Conservation (phyloP, 2,888 invertebrate species). For the Scaptomyza polygonia region DNA sequence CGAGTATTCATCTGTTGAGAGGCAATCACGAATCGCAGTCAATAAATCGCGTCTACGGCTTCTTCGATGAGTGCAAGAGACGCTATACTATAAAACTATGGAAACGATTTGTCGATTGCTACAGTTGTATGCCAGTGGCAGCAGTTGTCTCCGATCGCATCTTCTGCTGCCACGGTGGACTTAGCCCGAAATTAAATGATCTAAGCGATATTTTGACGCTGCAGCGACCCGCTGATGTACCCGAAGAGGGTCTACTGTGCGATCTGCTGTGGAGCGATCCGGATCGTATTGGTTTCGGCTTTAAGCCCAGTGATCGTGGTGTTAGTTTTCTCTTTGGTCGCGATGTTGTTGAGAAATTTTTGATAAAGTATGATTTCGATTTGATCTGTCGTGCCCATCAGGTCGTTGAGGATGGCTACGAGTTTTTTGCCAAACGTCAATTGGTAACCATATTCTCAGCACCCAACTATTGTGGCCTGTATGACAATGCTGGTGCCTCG, state of each 20-base stretch:
- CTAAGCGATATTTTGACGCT: constrained; percentile 98
- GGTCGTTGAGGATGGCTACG: constrained; percentile 99
- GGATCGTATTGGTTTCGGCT: constrained; percentile 97
- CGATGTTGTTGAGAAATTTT: constrained; percentile 87
- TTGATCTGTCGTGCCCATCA: constrained; percentile 98
- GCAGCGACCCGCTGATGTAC: constrained; percentile 98
- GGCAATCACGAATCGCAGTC: constrained; percentile 91
- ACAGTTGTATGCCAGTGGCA: constrained; percentile 86
- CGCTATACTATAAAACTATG: constrained; percentile 98
- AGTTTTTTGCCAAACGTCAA: constrained; percentile 99
- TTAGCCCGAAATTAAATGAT: constrained; percentile 93
- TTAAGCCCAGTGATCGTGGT: constrained; percentile 94
- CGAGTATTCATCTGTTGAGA: constrained; percentile 29
- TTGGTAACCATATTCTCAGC: constrained; percentile 98
- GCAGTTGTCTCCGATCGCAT: constrained; percentile 94
- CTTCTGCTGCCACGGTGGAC: constrained; percentile 91
- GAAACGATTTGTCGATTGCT: constrained; percentile 99
- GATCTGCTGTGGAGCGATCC: constrained; percentile 98
- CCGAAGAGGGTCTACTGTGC: constrained; percentile 96
- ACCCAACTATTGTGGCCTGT: constrained; percentile 98
- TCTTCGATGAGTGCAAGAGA: constrained; percentile 97
- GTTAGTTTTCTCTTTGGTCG: constrained; percentile 87
- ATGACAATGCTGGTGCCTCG: constrained; percentile 99
- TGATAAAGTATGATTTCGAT: constrained; percentile 96
- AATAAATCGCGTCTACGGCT: constrained; percentile 96